Percentiles rank a stretch among this genome's conserved stretches.
Evolutionary conservation across 2,113 vertebrate genomes (phyloP).

Genomic region (Podilymbus podiceps): DNA sequence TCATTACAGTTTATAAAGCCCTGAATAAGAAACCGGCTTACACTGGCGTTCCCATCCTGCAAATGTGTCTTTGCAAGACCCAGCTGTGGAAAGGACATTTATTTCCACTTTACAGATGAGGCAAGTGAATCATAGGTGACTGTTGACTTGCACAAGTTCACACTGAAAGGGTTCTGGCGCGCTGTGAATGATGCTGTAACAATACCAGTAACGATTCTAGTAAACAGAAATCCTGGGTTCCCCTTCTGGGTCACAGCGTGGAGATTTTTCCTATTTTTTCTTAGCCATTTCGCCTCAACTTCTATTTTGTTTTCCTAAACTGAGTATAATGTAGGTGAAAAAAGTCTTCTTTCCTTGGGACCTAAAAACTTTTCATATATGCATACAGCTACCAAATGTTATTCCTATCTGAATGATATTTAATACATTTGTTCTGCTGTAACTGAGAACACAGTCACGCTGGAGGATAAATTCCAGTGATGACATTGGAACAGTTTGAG

Average conservation of each 20-base stretch:
- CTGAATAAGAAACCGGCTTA: slow-evolving; percentile 30
- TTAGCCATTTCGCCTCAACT: background rate
- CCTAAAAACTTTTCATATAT: slow-evolving; percentile 1
- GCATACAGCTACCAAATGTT: background rate
- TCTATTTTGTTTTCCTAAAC: background rate
- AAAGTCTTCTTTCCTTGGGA: background rate
- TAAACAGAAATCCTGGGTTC: background rate
- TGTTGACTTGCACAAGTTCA: background rate
- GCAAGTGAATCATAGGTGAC: background rate
- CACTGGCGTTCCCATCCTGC: slow-evolving; percentile 15
- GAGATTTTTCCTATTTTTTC: background rate
- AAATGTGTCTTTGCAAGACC: slow-evolving; percentile 39
- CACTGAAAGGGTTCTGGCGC: background rate
- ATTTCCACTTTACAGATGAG: slow-evolving; percentile 32
- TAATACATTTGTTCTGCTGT: slow-evolving; percentile 55
- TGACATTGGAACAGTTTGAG: slow-evolving; percentile 23
- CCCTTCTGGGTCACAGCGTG: background rate
- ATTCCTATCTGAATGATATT: slow-evolving; percentile 43
- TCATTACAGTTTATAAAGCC: slow-evolving; percentile 38
- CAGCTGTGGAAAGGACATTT: slow-evolving; percentile 25
- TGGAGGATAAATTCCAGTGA: slow-evolving; percentile 34
- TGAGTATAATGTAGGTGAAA: background rate
- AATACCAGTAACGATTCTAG: background rate
- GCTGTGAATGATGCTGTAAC: background rate
- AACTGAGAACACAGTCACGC: slow-evolving; percentile 47